phyloP scores from a whole-genome alignment of 2,113 vertebrate genomes.

The Lophochroa leadbeateri region DNA sequence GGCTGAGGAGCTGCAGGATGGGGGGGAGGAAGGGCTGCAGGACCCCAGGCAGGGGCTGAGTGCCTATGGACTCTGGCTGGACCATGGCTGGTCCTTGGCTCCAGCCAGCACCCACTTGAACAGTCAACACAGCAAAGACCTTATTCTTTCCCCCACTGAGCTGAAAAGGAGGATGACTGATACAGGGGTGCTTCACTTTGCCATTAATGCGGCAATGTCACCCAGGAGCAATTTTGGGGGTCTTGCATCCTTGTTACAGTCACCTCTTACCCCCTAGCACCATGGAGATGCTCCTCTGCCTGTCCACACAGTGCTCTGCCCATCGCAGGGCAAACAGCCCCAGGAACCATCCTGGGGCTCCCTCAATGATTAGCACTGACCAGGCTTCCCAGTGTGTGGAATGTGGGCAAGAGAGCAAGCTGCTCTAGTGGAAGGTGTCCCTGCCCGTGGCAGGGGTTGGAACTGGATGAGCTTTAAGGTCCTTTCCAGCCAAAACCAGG shows the following conservation, averaged over 20 bases:
- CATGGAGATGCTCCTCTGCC: neutral
- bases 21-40: neutral
- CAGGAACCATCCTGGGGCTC: neutral
- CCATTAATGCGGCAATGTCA: rapidly evolving
- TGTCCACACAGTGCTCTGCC: too few relatives aligned
- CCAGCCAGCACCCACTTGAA: neutral
- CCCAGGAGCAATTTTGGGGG: neutral
- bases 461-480: too few relatives aligned
- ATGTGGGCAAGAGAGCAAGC: too few relatives aligned
- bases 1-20: neutral
- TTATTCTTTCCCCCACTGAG: neutral
- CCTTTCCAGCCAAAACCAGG: too few relatives aligned
- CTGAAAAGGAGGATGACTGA: neutral
- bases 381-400: rapidly evolving
- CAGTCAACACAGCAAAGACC: rapidly evolving
- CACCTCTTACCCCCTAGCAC: neutral
- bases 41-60: neutral
- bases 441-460: too few relatives aligned
- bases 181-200: rapidly evolving
- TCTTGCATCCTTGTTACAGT: rapidly evolving
- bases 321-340: too few relatives aligned
- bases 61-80: rapidly evolving
- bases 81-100: neutral
- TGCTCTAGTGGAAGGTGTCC: too few relatives aligned
- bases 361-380: rapidly evolving